A percentile compares a stretch with the other conserved stretches of the same genome.
Conservation (phyloP, 2,888 invertebrate genomes). For the Pseudolycoriella hygida region DNA sequence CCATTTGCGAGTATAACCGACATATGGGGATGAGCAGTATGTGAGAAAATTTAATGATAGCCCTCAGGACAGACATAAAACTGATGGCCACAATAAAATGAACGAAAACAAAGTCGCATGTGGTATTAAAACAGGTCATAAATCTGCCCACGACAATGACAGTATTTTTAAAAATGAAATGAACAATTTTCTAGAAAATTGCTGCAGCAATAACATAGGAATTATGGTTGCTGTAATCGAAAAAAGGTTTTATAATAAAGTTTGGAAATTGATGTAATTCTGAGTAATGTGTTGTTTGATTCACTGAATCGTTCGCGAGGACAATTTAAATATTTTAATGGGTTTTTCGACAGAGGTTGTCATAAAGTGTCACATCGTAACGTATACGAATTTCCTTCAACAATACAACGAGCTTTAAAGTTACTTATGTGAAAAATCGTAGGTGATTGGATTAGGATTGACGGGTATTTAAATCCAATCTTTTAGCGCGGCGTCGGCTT, state of each 20-base stretch:
- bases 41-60: constrained; percentile 4
- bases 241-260: not conserved
- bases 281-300: no score
- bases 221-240: not conserved
- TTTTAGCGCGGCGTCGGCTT: no score
- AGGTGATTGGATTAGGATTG: no score
- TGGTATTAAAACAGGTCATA: constrained; percentile 4
- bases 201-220: not conserved
- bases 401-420: no score
- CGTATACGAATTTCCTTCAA: no score
- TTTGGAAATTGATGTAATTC: no score
- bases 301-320: no score
- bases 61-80: constrained; percentile 3
- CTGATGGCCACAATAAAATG: not conserved
- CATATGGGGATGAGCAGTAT: not conserved
- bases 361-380: no score
- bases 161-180: not conserved
- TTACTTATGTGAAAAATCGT: no score
- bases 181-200: not conserved
- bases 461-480: no score
- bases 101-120: constrained; percentile 2
- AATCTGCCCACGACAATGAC: constrained; percentile 2
- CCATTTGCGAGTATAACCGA: not conserved
- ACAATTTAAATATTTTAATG: no score
- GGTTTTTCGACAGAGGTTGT: no score